Base-by-base conservation (phyloP, 1,140 invertebrate species). In the Coenobita brevimanus region DNA sequence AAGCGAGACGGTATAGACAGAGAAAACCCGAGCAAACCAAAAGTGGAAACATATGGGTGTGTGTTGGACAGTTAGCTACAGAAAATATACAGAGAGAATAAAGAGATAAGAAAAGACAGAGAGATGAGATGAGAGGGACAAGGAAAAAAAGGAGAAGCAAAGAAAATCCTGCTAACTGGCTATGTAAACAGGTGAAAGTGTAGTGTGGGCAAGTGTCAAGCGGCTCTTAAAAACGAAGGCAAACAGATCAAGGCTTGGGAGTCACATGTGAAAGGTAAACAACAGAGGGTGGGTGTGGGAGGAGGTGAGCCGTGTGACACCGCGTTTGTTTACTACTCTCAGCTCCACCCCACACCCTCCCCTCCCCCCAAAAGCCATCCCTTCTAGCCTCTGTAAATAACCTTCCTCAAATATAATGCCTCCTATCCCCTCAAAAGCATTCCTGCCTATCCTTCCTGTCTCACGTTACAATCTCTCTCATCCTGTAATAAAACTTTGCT, bases 251-350 rank as follows among this genome's bases (percentile, higher is more conserved):
- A n/a, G 54, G 62, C 33, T 36, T 64, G 64, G 30, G 17, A 43
- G 82, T 36, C 69, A 75, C 82, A 84, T 84, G 82, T 75, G 67
- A 75, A 84, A 84, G 57, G 46, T 30, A 84, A 84, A 60, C 82
- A 84, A 30, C 17, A 27, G 69, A 3, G 27, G 69, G 24, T 13
- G 69, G 15, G 21, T 24, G 0, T 69, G 3, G 27, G 4, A 4
- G 27, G 3, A 69, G 24, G 27, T 17, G 27, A 17, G 38, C 67
- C 67, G 67, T 71, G 67, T 38, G 67, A 71, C 67, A 71, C n/a
- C 67, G n/a, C 17, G 15, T 17, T 38, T 71, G 67, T 71, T 71
- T 71, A 38, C 38, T 38, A 17, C 67, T 71, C 67, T 71, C 67
- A 33, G 27, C 17, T 15, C 67, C n/a, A 17, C 30, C 67, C 17